phyloP scores from a whole-genome alignment of 1,140 invertebrate species.

The Cotesia typhae region DNA sequence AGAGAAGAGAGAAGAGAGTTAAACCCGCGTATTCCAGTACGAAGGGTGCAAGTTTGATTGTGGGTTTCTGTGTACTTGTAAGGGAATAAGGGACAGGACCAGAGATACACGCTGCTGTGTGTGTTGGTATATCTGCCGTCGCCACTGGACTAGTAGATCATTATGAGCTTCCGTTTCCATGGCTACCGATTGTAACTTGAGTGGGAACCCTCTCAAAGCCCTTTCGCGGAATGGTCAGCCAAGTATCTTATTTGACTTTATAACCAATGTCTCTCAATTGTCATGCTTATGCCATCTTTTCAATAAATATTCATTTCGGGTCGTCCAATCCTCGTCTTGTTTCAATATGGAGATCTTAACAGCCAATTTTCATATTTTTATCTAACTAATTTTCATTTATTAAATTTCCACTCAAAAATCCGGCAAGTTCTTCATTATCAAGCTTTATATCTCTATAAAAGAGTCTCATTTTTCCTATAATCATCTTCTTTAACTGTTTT shows the following conservation, averaged over 20 bases:
- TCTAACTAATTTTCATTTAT: too few relatives aligned
- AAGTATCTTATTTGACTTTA: conserved; percentile 64
- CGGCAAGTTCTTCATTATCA: too few relatives aligned
- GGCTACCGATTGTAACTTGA: conserved; percentile 55
- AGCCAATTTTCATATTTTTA: too few relatives aligned
- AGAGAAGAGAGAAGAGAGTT: background rate
- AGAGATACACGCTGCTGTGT: background rate
- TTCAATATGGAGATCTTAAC: too few relatives aligned
- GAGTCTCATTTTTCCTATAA: too few relatives aligned
- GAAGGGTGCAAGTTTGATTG: conserved; percentile 23
- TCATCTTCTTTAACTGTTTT: too few relatives aligned
- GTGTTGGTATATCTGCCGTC: conserved; percentile 22
- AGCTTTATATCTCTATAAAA: too few relatives aligned
- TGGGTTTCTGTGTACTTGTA: conserved; percentile 40
- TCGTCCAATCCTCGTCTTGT: too few relatives aligned
- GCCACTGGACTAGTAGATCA: conserved; percentile 57
- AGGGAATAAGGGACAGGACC: conserved; percentile 57
- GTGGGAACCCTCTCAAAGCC: conserved; percentile 43
- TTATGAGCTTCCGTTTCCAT: conserved; percentile 65
- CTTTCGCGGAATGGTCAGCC: conserved; percentile 56
- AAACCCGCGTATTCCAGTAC: background rate
- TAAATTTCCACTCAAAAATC: too few relatives aligned
- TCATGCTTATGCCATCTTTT: conserved; percentile 52
- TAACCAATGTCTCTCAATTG: conserved; percentile 56
- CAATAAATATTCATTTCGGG: background rate